Percentiles rank a stretch among this genome's conserved stretches.
These are phyloP conservation scores for Atta cephalotes DNA, from an alignment of 1,140 invertebrate species.

Conservation along the genomic window DNA sequence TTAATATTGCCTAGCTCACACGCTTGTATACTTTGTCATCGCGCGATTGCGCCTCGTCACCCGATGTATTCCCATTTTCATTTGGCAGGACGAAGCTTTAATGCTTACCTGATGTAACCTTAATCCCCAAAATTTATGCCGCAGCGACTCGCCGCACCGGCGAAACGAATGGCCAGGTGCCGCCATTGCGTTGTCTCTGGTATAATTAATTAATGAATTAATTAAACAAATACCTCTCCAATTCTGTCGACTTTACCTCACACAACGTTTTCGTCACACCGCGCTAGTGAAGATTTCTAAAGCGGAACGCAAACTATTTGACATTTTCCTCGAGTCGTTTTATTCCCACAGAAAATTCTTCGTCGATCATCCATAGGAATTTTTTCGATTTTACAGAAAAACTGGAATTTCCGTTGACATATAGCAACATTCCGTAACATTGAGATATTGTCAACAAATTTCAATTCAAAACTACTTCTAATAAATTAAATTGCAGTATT, in stretches of 20 bases:
- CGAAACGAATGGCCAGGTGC: slow-evolving; percentile 24
- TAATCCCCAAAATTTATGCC: slow-evolving; percentile 65
- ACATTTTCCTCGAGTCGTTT: slow-evolving; percentile 45
- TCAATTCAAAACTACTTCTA: neutral
- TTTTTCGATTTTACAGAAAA: slow-evolving; percentile 15
- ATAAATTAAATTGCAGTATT: slow-evolving; percentile 6
- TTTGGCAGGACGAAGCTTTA: slow-evolving; percentile 34
- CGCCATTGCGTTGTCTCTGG: neutral
- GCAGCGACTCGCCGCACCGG: slow-evolving; percentile 4
- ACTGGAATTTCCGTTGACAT: neutral
- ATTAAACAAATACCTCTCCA: slow-evolving; percentile 41
- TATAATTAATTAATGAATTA: slow-evolving; percentile 64
- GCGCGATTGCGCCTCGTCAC: slow-evolving; percentile 44
- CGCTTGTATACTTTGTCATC: slow-evolving; percentile 1
- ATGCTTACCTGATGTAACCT: slow-evolving; percentile 40
- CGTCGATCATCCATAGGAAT: neutral
- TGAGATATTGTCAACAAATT: neutral
- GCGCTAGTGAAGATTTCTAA: slow-evolving; percentile 1
- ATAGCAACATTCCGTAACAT: neutral
- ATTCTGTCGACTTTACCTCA: slow-evolving; percentile 11
- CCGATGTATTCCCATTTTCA: slow-evolving; percentile 50
- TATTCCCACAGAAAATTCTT: slow-evolving; percentile 28
- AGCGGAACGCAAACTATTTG: slow-evolving; percentile 24
- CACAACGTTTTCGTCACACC: slow-evolving; percentile 30
- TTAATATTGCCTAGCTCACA: neutral